Base-by-base conservation (phyloP, 2,797 vertebrate species). In the Coregonus suidteri region DNA sequence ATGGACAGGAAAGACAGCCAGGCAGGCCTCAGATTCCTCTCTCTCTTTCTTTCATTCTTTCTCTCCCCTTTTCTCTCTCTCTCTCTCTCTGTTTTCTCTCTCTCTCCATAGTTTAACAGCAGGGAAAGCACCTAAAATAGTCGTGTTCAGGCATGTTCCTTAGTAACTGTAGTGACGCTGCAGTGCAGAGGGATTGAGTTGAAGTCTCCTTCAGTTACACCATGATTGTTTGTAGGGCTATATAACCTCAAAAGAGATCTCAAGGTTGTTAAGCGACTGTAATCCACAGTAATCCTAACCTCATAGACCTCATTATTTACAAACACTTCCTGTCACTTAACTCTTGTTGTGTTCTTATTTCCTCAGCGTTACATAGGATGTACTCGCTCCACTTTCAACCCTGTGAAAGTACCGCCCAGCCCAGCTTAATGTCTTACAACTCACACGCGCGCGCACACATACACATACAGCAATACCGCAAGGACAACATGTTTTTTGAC, bases 1-100 rank as follows among this genome's bases (percentile, higher is more conserved):
- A 89, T 83, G 74, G 75, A 51, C 77, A 66, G 75, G 75, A 75
- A 75, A 18, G 79, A 62, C 62, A 25, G 20, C 20, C 59, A 62
- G 59, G n/a, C 59, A 62, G n/a, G 41, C 41, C 41, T 47, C 41
- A 2, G 41, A 47, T 47, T 4, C 1, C 34, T 70, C 37, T 47
- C 68, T 14, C 37, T 51, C 37, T 41, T 53, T 30, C 15, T 35
- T 6, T 56, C 31, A 16, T 2, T 34, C 14, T 56, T 1, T 56
- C 25, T 73, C 15, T 56, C 16, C 16, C 14, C 15, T 54, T 54
- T 54, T 56, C 53, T 54, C 4, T 59, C 6, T 59, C 6, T n/a
- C 37, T 13, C 65, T 34, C 64, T 56, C 14, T 6, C 4, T 54
- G 53, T 18, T 18, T 18, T 56, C 53, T 15, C 53, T 56, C 18